Conservation (phyloP, 2,888 invertebrate genomes). For the Brachypalpus laphriformis region DNA sequence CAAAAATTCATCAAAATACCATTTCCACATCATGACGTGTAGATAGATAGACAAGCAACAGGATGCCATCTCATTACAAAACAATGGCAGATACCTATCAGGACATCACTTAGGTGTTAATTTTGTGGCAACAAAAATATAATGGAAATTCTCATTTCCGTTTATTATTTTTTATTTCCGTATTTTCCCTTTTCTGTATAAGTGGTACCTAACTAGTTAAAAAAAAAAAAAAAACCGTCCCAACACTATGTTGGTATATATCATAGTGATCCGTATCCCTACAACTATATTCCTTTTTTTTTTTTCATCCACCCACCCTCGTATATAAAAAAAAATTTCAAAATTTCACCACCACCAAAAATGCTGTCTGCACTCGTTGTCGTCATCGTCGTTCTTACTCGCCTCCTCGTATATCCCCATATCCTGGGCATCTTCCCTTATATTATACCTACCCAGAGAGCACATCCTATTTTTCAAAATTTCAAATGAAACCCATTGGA, state of each 20-base stretch:
- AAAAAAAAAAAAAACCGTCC: not conserved
- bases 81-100: conserved; percentile 67
- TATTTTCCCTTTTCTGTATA: conserved; percentile 11
- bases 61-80: conserved; percentile 61
- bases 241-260: not conserved
- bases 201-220: conserved; percentile 22
- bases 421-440: not conserved
- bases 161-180: conserved; percentile 19
- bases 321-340: conserved; percentile 7
- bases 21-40: not conserved
- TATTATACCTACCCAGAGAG: not conserved
- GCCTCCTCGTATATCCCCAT: not conserved
- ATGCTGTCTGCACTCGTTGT: conserved; percentile 51
- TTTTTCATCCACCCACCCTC: conserved; percentile 21
- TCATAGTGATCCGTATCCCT: conserved; percentile 36
- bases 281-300: conserved; percentile 2
- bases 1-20: conserved; percentile 16
- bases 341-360: conserved; percentile 58
- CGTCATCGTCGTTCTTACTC: conserved; percentile 11
- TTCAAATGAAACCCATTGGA: conserved; percentile 19
- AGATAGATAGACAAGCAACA: conserved; percentile 32
- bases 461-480: conserved; percentile 30
- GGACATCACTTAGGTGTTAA: conserved; percentile 66
- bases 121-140: conserved; percentile 64
- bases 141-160: conserved; percentile 42